Evolutionary conservation across 2,113 vertebrate species (phyloP).

Genomic region (Genyomyrus donnyi): DNA sequence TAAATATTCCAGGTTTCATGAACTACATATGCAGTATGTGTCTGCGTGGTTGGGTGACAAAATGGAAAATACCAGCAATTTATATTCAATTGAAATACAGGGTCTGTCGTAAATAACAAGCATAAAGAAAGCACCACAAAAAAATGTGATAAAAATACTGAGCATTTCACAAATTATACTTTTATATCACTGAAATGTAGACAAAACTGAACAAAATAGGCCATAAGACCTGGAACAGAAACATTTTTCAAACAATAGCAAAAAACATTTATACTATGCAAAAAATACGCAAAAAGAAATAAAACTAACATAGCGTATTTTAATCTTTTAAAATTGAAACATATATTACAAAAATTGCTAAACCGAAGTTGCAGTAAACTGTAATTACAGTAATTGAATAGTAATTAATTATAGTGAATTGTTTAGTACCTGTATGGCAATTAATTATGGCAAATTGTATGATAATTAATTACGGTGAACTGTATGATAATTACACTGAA

Average conservation of each 20-base stretch:
- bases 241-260: background rate
- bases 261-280: background rate
- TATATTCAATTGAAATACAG: background rate
- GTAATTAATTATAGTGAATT: background rate
- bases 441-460: background rate
- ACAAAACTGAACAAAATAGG: background rate
- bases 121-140: background rate
- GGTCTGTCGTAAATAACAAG: too few species aligned
- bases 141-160: background rate
- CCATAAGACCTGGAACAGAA: background rate
- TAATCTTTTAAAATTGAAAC: background rate
- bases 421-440: background rate
- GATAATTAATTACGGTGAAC: background rate
- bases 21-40: background rate
- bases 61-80: background rate
- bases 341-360: slow-evolving; percentile 4
- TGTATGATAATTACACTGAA: background rate
- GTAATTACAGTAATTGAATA: background rate
- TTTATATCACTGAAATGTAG: background rate
- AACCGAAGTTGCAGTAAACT: background rate
- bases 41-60: background rate
- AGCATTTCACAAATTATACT: background rate
- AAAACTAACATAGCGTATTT: background rate
- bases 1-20: background rate
- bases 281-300: background rate